Conservation (phyloP, 2,797 vertebrate species). For the Hydrolagus colliei region DNA sequence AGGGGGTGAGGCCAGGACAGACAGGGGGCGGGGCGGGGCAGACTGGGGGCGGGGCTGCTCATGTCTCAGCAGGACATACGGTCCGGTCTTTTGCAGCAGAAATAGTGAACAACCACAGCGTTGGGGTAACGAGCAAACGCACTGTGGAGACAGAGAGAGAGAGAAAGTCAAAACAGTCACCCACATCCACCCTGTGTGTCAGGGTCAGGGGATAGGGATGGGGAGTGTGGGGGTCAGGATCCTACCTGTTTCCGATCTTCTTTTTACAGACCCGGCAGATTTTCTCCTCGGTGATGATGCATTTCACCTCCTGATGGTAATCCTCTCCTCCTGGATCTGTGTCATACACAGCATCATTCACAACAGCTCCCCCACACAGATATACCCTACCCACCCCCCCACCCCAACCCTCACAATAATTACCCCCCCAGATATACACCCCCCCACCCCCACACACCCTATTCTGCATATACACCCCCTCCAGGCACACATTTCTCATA, state of each 20-base stretch:
- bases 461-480: too few relatives aligned
- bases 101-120: conserved; percentile 93
- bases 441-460: too few relatives aligned
- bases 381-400: too few relatives aligned
- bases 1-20: not conserved
- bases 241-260: conserved; percentile 96
- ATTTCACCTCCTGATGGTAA: conserved; percentile 97
- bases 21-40: not conserved
- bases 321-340: conserved; percentile 91
- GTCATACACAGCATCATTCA: not conserved
- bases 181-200: not conserved
- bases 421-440: too few relatives aligned
- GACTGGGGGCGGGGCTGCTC: conserved; percentile 37
- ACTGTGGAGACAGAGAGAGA: conserved; percentile 51
- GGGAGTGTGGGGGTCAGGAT: not conserved
- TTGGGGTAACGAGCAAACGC: conserved; percentile 95
- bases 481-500: too few relatives aligned
- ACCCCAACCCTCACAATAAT: too few relatives aligned
- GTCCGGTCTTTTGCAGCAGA: conserved; percentile 90
- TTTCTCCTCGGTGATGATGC: conserved; percentile 94
- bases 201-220: not conserved
- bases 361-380: not conserved
- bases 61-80: conserved; percentile 61
- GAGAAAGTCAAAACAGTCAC: not conserved
- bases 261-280: conserved; percentile 96